Evolutionary conservation across 2,797 vertebrate genomes (phyloP), one percentile per base, ranked within the genome.

Genomic region (Enoplosus armatus): DNA sequence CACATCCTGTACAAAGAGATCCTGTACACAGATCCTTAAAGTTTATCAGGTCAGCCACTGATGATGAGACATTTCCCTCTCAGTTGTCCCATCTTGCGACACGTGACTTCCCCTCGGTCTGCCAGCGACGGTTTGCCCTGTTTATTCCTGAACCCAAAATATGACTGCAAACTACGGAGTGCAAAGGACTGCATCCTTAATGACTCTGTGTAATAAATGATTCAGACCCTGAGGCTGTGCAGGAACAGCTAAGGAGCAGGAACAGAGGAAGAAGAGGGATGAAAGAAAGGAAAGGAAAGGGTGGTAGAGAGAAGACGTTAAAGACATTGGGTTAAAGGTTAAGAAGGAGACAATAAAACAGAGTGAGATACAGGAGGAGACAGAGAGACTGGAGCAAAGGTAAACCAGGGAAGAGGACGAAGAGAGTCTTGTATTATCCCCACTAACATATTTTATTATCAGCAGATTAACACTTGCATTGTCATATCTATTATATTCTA

Each of bases 131-230:
- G 26, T 71, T 65, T 58, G 53, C 61, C 78, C 83, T 43, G 53
- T 92, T 87, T 91, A 91, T 88, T 82, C 81, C 77, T 56, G 15
- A 65, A 66, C 77, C 80, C 77, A 77, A 83, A n/a, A 87, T 80
- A 87, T 51, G 79, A 87, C 71, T 79, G 75, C 77, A 90, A 89
- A 85, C 74, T 61, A 68, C 55, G 35, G 53, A 87, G 84, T 50
- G 84, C 78, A 92, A 87, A 89, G 90, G 67, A 83, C 71, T 84
- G 91, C 90, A 92, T 92, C 84, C 84, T 86, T 88, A 92, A 94
- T 85, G 88, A 88, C 67, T 72, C 1, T n/a, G 18, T 65, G 72
- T 69, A 79, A 94, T 95, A 92, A 94, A 95, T 93, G 88, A 95
- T 94, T 93, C 82, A 94, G 86, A 71, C 74, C 72, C 80, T 1